These are phyloP conservation scores for Pegoplata infirma DNA, from an alignment of 2,888 invertebrate species.

Conservation along the genomic window DNA sequence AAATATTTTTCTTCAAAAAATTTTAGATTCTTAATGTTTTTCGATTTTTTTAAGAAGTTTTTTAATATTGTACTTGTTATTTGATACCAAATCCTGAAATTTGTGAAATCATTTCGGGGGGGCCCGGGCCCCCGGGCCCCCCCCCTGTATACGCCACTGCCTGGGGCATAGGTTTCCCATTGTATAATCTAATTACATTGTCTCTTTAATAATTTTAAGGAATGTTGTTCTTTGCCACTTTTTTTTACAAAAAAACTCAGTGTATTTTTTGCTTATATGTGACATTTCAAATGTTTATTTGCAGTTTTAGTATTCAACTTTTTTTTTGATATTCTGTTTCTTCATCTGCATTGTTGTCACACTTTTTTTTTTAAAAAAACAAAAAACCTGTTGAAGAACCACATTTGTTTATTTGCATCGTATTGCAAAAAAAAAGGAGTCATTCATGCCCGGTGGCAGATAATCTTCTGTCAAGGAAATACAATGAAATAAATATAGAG, in stretches of 20 bases:
- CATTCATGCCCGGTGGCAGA: slow-evolving; percentile 58
- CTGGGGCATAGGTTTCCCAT: too few relatives aligned
- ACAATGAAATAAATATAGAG: slow-evolving; percentile 36
- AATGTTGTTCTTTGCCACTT: slow-evolving; percentile 38
- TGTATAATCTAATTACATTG: too few relatives aligned
- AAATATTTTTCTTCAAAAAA: too few relatives aligned
- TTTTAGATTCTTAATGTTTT: too few relatives aligned
- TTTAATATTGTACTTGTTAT: too few relatives aligned
- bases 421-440: slow-evolving; percentile 38
- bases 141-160: too few relatives aligned
- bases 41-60: too few relatives aligned
- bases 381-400: slow-evolving; percentile 46
- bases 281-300: slow-evolving; percentile 25
- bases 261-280: slow-evolving; percentile 24
- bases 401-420: slow-evolving; percentile 43
- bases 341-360: slow-evolving; percentile 49
- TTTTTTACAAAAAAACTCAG: neutral
- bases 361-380: too few relatives aligned
- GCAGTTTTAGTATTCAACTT: slow-evolving; percentile 15
- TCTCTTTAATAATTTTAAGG: too few relatives aligned
- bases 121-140: too few relatives aligned
- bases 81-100: too few relatives aligned
- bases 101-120: too few relatives aligned
- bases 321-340: slow-evolving; percentile 32
- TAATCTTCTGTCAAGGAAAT: slow-evolving; percentile 60